Evolutionary conservation across 2,797 vertebrate species (phyloP).

Genomic region (Paguma larvata): DNA sequence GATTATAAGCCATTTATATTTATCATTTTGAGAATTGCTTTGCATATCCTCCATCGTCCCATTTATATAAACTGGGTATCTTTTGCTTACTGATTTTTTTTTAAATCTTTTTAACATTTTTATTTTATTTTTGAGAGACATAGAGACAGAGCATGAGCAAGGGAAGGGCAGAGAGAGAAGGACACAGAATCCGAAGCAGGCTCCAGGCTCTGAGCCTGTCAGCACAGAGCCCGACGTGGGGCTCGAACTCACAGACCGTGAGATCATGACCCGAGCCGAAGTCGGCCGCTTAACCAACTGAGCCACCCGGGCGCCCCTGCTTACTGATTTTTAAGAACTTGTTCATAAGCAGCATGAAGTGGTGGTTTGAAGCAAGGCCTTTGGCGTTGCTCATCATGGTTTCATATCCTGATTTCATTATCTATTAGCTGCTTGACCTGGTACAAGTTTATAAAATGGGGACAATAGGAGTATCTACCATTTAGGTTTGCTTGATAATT

Average conservation of each 20-base stretch:
- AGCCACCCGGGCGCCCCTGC: no score
- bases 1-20: not conserved
- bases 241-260: no score
- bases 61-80: not conserved
- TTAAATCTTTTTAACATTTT: no score
- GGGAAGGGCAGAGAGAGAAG: no score
- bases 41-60: not conserved
- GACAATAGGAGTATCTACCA: not conserved
- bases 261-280: no score
- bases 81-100: not conserved
- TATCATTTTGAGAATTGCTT: not conserved
- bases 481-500: not conserved
- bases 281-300: no score
- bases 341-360: not conserved
- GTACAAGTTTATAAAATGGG: not conserved
- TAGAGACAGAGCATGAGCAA: no score
- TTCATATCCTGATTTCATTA: not conserved
- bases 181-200: no score
- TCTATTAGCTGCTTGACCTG: no score
- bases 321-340: not conserved
- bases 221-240: no score
- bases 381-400: not conserved
- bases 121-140: no score
- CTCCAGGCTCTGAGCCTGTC: no score
- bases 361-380: not conserved